Evolutionary conservation across 2,888 invertebrate genomes (phyloP).

Genomic region (Erebia palarica): DNA sequence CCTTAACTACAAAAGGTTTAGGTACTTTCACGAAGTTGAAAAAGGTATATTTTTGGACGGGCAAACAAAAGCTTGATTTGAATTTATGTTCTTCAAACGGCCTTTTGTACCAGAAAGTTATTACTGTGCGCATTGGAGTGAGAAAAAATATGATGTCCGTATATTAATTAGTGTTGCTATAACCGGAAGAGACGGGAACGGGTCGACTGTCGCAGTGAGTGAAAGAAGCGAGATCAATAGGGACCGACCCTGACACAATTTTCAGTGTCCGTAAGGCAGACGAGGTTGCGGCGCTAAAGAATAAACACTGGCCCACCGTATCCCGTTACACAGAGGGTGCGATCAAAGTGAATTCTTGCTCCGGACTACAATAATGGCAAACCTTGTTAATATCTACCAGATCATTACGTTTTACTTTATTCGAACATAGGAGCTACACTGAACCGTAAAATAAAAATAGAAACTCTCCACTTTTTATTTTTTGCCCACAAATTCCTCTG

Average conservation of each 20-base stretch:
- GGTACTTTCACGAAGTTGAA: constrained; percentile 24
- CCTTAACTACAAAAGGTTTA: constrained; percentile 35
- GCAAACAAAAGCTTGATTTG: constrained; percentile 40
- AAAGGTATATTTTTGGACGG: constrained; percentile 29
- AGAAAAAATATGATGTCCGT: constrained; percentile 51
- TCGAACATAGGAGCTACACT: background rate
- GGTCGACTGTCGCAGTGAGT: constrained; percentile 60
- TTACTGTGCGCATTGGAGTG: constrained; percentile 36
- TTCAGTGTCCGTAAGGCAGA: constrained; percentile 63
- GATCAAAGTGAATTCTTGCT: constrained; percentile 48
- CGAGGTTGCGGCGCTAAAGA: constrained; percentile 63
- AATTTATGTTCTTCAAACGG: constrained; percentile 39
- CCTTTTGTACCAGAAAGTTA: constrained; percentile 38
- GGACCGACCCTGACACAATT: constrained; percentile 78
- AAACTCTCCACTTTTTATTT: too few relatives aligned
- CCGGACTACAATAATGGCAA: background rate
- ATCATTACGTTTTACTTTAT: background rate
- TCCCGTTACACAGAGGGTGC: constrained; percentile 40
- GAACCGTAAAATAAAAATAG: background rate
- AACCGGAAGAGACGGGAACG: constrained; percentile 63
- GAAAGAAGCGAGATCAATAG: constrained; percentile 77
- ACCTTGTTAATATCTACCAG: background rate
- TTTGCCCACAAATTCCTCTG: too few relatives aligned
- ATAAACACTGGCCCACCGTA: constrained; percentile 63
- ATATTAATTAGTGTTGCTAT: constrained; percentile 52